These are phyloP conservation scores for Raja brachyura DNA, from an alignment of 2,113 vertebrate genomes.

Conservation along the genomic window DNA sequence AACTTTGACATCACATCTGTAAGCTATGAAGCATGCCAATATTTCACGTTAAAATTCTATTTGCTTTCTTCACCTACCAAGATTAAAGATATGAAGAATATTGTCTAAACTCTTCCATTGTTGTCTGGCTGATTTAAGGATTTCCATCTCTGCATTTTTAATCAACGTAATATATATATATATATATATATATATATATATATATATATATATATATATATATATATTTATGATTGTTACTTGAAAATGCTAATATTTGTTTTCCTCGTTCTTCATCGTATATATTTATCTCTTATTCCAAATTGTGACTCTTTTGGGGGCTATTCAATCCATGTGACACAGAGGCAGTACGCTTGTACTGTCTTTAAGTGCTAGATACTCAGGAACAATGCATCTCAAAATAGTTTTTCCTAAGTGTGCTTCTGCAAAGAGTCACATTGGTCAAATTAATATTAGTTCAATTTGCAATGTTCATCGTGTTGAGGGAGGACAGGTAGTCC, in stretches of 20 bases:
- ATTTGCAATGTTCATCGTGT: not conserved
- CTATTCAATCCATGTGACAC: not conserved
- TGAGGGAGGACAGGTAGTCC: not conserved
- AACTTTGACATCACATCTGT: too few relatives aligned
- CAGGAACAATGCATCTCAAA: not conserved
- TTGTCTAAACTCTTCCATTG: too few relatives aligned
- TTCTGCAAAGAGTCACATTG: not conserved
- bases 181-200: too few relatives aligned
- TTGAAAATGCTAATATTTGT: not conserved
- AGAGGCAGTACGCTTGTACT: too few relatives aligned
- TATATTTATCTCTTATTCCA: not conserved
- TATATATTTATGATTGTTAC: not conserved
- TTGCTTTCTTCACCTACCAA: too few relatives aligned
- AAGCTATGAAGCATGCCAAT: too few relatives aligned
- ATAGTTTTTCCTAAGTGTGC: not conserved
- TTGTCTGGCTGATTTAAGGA: too few relatives aligned
- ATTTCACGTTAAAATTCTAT: too few relatives aligned
- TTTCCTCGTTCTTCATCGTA: not conserved
- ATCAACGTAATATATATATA: not conserved
- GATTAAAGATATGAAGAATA: too few relatives aligned
- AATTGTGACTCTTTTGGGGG: not conserved
- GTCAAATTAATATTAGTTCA: not conserved
- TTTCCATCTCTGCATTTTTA: not conserved
- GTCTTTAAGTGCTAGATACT: not conserved
- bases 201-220: too few relatives aligned